Evolutionary conservation across 2,113 vertebrate species (phyloP), one percentile per base, ranked within the genome.

Genomic region (Recurvirostra avosetta): DNA sequence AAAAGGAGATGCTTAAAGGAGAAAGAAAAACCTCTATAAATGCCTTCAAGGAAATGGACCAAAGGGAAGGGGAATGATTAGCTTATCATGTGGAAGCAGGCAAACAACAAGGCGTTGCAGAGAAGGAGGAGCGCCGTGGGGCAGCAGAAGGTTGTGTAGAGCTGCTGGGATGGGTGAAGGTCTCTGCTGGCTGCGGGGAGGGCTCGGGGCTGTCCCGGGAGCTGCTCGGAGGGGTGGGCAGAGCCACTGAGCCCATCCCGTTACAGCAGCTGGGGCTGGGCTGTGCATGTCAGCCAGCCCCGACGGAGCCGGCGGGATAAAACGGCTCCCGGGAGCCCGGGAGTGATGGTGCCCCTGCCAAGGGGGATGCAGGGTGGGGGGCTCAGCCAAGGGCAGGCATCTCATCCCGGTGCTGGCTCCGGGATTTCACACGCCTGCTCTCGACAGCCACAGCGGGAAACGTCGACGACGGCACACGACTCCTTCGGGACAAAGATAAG

Each of bases 381-480:
- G 43, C 70, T 65, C 2, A 0, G 56, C 38, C 4, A 0, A 22
- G 53, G 83, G 26, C 21, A 5, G 45, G 45, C 27, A 61, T n/a
- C 75, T 40, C 29, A 5, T 30, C 45, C 34, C 2, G 1, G 19
- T 0, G 0, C 78, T 26, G 41, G 40, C 26, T 16, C 59, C 4
- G 0, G 40, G 52, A 29, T 22, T 86, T 56, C 4, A 1, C 66
- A 13, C 1, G 1, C 8, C 47, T 3, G 26, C 58, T 40, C 40
- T 62, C 32, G 0, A 12, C 0, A 5, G 59, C 75, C 8, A 1
- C 15, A 3, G 7, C 0, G 2, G 30, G 80, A 50, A 63, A 12
- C 0, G 3, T n/a, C 0, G 1, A 23, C 1, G 1, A 29, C 30
- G 9, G 18, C 5, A 0, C 3, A 1, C 4, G 19, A 8, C 36